These are phyloP conservation scores for Hipposideros larvatus DNA, from an alignment of 2,797 vertebrate genomes.

Conservation along the genomic window DNA sequence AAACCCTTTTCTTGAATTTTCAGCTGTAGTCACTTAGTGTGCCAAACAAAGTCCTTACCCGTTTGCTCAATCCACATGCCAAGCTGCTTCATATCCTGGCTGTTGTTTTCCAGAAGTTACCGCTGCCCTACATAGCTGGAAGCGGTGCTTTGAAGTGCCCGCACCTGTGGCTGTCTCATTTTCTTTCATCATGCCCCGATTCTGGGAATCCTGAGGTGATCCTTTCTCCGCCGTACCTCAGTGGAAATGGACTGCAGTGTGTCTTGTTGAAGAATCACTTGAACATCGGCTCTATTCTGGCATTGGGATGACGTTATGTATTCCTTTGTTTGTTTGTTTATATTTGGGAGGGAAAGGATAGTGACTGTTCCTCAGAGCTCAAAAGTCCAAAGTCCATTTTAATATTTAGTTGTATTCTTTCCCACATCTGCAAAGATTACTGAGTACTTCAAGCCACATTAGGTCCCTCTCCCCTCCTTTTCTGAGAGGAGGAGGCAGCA, in stretches of 20 bases:
- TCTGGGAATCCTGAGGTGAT: background rate
- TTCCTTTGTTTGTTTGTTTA: background rate
- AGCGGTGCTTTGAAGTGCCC: slow-evolving; percentile 67
- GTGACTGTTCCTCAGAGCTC: background rate
- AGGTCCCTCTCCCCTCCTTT: background rate
- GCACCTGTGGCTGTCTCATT: background rate
- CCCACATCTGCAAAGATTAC: background rate
- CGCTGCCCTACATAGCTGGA: background rate
- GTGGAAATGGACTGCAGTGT: background rate
- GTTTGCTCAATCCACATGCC: background rate
- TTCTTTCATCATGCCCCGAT: background rate
- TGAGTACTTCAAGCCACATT: background rate
- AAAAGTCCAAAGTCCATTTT: background rate
- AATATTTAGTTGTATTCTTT: background rate
- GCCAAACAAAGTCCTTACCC: background rate
- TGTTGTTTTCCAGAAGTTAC: slow-evolving; percentile 52
- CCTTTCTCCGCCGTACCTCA: background rate
- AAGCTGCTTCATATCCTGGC: background rate
- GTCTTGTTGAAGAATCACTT: background rate
- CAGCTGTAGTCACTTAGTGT: background rate
- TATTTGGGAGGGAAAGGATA: background rate
- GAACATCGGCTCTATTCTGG: background rate
- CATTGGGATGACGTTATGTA: background rate
- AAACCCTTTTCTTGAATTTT: background rate
- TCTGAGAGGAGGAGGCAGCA: background rate